Conservation (phyloP, 2,888 invertebrate genomes). For the Drosophila neotestacea region DNA sequence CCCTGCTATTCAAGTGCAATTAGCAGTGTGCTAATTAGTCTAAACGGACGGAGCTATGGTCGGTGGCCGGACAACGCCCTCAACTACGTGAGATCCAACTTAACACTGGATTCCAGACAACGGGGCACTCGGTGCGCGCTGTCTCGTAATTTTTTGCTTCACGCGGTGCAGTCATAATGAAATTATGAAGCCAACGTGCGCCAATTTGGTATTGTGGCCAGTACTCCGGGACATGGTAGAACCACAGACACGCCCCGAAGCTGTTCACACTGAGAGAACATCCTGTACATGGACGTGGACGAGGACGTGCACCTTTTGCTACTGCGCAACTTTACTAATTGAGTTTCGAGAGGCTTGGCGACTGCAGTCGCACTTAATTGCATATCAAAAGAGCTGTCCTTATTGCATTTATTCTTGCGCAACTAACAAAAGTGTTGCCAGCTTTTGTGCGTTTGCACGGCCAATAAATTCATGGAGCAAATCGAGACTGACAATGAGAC, state of each 20-base stretch:
- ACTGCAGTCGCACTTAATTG: slow-evolving; percentile 72
- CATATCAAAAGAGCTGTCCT: slow-evolving; percentile 65
- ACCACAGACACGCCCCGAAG: slow-evolving; percentile 26
- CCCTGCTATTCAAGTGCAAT: slow-evolving; percentile 72
- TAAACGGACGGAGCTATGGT: slow-evolving; percentile 48
- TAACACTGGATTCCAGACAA: slow-evolving; percentile 16
- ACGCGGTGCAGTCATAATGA: slow-evolving; percentile 69
- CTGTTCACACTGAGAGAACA: slow-evolving; percentile 25
- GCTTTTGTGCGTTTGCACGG: slow-evolving; percentile 2
- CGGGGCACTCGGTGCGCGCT: slow-evolving; percentile 16
- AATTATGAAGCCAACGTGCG: slow-evolving; percentile 77
- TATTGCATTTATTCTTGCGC: slow-evolving; percentile 49
- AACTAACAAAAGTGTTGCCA: slow-evolving; percentile 13
- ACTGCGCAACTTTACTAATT: slow-evolving; percentile 70
- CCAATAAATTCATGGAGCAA: slow-evolving; percentile 16
- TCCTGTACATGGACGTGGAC: slow-evolving; percentile 18
- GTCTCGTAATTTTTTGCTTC: slow-evolving; percentile 62
- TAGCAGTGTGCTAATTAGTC: slow-evolving; percentile 76
- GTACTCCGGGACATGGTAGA: slow-evolving; percentile 21
- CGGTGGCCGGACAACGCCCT: slow-evolving; percentile 45
- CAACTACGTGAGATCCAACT: slow-evolving; percentile 25
- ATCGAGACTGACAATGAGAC: background rate
- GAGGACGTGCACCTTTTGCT: slow-evolving; percentile 20
- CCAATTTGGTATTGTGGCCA: slow-evolving; percentile 71
- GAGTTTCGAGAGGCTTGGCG: slow-evolving; percentile 66